Conservation (phyloP, 1,140 invertebrate genomes). For the Melitaea cinxia region DNA sequence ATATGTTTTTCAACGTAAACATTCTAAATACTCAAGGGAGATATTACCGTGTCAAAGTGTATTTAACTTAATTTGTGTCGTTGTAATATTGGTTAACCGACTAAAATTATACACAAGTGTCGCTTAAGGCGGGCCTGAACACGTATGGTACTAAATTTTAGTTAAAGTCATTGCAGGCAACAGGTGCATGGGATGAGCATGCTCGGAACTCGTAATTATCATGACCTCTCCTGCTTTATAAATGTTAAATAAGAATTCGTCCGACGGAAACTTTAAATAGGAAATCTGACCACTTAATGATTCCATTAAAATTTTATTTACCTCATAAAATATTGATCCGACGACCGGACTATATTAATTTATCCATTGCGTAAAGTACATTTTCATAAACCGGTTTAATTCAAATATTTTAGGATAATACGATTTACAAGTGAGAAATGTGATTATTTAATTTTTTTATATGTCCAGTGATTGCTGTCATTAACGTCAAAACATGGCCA, state of each 20-base stretch:
- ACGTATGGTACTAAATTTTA: constrained; percentile 77
- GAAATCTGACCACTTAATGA: constrained; percentile 27
- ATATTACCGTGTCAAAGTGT: neutral
- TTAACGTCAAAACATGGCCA: constrained; percentile 41
- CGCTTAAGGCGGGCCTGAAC: constrained; percentile 60
- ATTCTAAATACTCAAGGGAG: neutral
- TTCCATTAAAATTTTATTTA: constrained; percentile 41
- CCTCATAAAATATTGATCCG: constrained; percentile 58
- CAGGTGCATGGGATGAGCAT: constrained; percentile 70
- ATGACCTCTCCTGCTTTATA: constrained; percentile 38
- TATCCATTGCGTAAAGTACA: constrained; percentile 53
- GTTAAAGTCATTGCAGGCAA: constrained; percentile 69
- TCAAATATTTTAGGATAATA: constrained; percentile 56
- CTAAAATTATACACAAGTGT: constrained; percentile 74
- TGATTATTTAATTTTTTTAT: constrained; percentile 45
- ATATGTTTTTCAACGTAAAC: neutral
- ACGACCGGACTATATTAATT: constrained; percentile 68
- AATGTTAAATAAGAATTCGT: constrained; percentile 30
- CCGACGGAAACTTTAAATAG: constrained; percentile 28
- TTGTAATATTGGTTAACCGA: constrained; percentile 65
- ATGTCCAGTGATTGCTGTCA: constrained; percentile 31
- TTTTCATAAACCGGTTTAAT: constrained; percentile 69
- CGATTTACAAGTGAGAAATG: constrained; percentile 45
- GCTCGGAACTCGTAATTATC: constrained; percentile 63
- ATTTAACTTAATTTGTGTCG: constrained; percentile 46